Base-by-base conservation (phyloP, 2,113 vertebrate species). In the Toxotes jaculatrix region DNA sequence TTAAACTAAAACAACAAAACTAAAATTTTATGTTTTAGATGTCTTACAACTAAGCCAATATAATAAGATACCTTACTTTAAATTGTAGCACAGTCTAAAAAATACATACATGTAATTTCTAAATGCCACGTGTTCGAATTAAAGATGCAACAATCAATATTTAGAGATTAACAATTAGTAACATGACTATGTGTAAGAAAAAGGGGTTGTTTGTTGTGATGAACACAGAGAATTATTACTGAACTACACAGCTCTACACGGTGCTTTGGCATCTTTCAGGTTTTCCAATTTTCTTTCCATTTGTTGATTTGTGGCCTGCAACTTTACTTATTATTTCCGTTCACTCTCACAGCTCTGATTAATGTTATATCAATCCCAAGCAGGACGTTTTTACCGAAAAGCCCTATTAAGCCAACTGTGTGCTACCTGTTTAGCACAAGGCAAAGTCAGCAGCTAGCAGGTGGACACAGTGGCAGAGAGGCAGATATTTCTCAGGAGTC, bases 11-110 rank as follows among this genome's bases (percentile, higher is more conserved):
- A 27, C 27, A 27, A 27, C 27, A 27, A 27, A 27, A 27, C 27
- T 12, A 7, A 34, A 23, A 11, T 57, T 12, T 9, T 40, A n/a
- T 23, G 11, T 34, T 53, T 55, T 17, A 57, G 51, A 59, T 11
- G 43, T 27, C 12, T 0, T n/a, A 21, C 38, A 6, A 45, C 32
- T n/a, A 12, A 3, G 0, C 0, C 2, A 43, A 61, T 53, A 51
- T 42, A 67, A 51, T 3, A 8, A 5, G 32, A 67, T 16, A 59
- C 19, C 13, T 10, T 27, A 27, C n/a, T 8, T 40, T 9, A 27
- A 63, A 47, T 43, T 69, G 55, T 14, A 71, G 49, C 19, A 69
- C 11, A 63, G 14, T 57, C 5, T 57, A 14, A 16, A 57, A 55
- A 9, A 51, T 36, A 36, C 14, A 70, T 8, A 16, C 7, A 32